Evolutionary conservation across 2,797 vertebrate species (phyloP).

Genomic region (Rhinogobio ventralis): DNA sequence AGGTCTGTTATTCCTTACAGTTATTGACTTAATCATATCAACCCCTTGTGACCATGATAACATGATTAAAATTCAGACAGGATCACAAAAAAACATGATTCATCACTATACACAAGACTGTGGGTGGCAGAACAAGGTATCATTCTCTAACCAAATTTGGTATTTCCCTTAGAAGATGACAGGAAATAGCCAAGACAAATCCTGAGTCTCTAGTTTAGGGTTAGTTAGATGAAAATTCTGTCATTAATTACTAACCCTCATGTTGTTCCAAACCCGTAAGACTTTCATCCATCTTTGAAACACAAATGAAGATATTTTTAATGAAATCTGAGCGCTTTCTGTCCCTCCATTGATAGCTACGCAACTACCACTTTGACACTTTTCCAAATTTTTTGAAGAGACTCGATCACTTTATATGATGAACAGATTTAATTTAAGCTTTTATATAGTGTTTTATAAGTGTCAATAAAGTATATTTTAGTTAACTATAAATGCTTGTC

Average conservation of each 20-base stretch:
- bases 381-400: neutral
- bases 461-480: no score
- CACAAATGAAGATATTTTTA: no score
- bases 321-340: neutral
- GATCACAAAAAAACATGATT: conserved; percentile 13
- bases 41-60: neutral
- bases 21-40: neutral
- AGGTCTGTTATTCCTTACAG: neutral
- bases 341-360: neutral
- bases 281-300: neutral
- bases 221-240: neutral
- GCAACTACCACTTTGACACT: neutral
- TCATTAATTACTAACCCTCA: neutral
- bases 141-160: neutral
- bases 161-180: neutral
- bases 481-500: neutral
- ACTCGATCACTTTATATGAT: neutral
- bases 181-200: conserved; percentile 1
- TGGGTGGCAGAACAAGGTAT: neutral
- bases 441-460: no score
- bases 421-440: no score
- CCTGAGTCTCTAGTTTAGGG: neutral
- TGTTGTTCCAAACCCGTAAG: neutral
- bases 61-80: neutral
- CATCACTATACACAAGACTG: neutral